These are phyloP conservation scores for Nemapogon koenigi DNA, from an alignment of 2,888 invertebrate genomes.

Conservation along the genomic window DNA sequence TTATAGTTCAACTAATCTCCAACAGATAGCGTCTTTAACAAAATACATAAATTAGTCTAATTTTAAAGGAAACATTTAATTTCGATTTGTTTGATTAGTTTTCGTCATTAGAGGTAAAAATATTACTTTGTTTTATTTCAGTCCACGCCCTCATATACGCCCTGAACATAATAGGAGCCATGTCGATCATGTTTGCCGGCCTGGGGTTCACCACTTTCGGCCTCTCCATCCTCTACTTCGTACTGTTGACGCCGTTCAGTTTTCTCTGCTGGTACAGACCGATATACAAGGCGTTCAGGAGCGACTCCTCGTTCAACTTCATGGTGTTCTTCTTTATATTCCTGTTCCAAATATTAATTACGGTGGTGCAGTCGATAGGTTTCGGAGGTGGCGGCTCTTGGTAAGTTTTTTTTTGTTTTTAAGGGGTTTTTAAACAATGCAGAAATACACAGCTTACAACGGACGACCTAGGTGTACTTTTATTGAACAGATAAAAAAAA, in stretches of 20 bases:
- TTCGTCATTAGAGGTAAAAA: conserved; percentile 1
- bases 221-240: conserved; percentile 85
- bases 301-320: conserved; percentile 99
- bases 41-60: too few relatives aligned
- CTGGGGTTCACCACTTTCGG: conserved; percentile 78
- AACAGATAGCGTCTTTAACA: too few relatives aligned
- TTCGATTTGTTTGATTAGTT: conserved; percentile 10
- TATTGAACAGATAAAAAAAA: too few relatives aligned
- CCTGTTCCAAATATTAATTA: conserved; percentile 92
- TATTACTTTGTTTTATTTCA: conserved; percentile 52
- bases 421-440: too few relatives aligned
- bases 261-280: conserved; percentile 99
- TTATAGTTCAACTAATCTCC: too few relatives aligned
- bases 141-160: conserved; percentile 89
- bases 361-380: conserved; percentile 88
- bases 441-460: too few relatives aligned
- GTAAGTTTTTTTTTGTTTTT: conserved; percentile 69
- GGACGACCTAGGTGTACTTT: too few relatives aligned
- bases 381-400: conserved; percentile 85
- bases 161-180: conserved; percentile 85
- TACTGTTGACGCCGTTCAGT: conserved; percentile 94
- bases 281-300: conserved; percentile 98
- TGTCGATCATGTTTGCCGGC: conserved; percentile 73
- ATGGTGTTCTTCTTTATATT: conserved; percentile 99
- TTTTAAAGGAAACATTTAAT: too few relatives aligned